Percentiles rank a stretch among this genome's conserved stretches.
Conservation (phyloP, 2,113 vertebrate genomes). For the Channa argus region DNA sequence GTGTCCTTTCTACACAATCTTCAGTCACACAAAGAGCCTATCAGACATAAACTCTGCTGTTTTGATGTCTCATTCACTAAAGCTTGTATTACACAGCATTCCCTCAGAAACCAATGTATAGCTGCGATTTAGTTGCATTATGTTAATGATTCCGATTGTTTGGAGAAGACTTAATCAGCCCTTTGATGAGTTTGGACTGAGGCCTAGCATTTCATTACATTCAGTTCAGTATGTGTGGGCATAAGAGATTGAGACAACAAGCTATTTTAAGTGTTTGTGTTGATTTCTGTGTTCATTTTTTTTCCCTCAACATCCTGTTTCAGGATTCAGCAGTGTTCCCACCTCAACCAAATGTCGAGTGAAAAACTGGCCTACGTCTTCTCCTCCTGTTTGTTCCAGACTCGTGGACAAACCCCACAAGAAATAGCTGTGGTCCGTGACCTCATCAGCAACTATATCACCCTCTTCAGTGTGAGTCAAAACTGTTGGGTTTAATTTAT, state of each 20-base stretch:
- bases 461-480: constrained; percentile 92
- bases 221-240: constrained; percentile 13
- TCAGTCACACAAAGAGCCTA: no score
- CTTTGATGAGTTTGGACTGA: constrained; percentile 57
- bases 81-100: not conserved
- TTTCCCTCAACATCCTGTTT: constrained; percentile 6
- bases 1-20: no score
- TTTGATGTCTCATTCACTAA: constrained; percentile 18
- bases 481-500: not conserved
- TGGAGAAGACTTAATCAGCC: constrained; percentile 62
- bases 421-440: constrained; percentile 91
- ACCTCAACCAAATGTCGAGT: constrained; percentile 92
- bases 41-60: no score
- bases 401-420: constrained; percentile 88
- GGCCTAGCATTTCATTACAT: constrained; percentile 19
- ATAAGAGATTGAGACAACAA: constrained; percentile 11
- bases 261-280: not conserved
- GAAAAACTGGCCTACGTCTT: constrained; percentile 89
- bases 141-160: constrained; percentile 59
- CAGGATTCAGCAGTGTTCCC: constrained; percentile 94
- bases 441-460: constrained; percentile 92
- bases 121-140: constrained; percentile 44
- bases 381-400: constrained; percentile 95
- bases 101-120: constrained; percentile 31
- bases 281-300: not conserved